A percentile compares a stretch with the other conserved stretches of the same genome.
Evolutionary conservation across 2,797 vertebrate genomes (phyloP).

Genomic region (Mareca penelope): DNA sequence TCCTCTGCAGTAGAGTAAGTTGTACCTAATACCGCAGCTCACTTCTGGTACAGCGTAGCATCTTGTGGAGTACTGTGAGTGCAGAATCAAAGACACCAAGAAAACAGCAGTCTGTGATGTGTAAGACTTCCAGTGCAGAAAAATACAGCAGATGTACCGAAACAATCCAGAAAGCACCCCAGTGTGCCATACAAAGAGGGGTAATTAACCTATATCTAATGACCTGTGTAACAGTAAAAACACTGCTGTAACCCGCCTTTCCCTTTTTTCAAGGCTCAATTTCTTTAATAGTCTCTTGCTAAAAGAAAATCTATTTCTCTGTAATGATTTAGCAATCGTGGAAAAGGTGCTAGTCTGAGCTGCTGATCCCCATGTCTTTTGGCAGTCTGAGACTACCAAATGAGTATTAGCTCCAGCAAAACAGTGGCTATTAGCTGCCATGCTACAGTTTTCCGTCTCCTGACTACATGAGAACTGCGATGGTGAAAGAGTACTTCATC

Average conservation of each 20-base stretch:
- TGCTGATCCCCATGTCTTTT: not conserved
- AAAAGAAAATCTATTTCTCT: slow-evolving; percentile 21
- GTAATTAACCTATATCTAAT: not conserved
- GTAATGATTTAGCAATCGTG: not conserved
- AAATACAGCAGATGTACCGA: slow-evolving; percentile 8
- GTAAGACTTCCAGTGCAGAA: slow-evolving; percentile 16
- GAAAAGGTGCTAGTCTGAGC: slow-evolving; percentile 45
- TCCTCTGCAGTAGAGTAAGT: slow-evolving; percentile 30
- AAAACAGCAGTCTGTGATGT: not conserved
- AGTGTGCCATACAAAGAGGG: not conserved
- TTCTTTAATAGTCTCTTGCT: slow-evolving; percentile 5
- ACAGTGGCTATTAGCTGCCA: not conserved
- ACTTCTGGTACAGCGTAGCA: slow-evolving; percentile 31
- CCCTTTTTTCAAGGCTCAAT: not conserved
- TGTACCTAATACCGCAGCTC: slow-evolving; percentile 39
- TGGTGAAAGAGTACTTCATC: not conserved
- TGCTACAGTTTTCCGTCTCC: not conserved
- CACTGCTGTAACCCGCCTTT: slow-evolving; percentile 1
- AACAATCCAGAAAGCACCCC: slow-evolving; percentile 18
- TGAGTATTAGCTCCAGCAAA: not conserved
- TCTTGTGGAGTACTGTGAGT: slow-evolving; percentile 8
- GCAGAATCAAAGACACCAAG: slow-evolving; percentile 15
- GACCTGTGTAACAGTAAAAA: not conserved
- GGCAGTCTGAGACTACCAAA: not conserved
- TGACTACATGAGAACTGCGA: not conserved